Percentiles rank a stretch among this genome's conserved stretches.
phyloP scores from a whole-genome alignment of 2,797 vertebrate species.

The Crypturellus tataupa region DNA sequence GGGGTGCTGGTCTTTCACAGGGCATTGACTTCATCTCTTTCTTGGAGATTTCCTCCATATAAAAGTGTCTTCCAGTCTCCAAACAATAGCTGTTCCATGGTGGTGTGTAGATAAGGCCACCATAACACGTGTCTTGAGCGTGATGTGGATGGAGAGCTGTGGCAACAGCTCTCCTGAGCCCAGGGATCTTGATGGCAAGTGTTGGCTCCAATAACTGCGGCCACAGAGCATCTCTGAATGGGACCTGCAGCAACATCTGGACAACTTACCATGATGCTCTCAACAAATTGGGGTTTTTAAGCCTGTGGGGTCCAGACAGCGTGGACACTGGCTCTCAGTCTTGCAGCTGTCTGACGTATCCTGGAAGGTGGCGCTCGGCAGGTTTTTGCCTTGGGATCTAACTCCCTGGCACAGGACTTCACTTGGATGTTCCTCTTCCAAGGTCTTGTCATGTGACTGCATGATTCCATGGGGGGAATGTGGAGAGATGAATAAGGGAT shows the following conservation, averaged over 20 bases:
- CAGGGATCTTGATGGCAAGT: neutral
- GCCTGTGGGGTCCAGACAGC: neutral
- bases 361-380: neutral
- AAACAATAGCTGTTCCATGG: neutral
- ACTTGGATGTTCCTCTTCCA: neutral
- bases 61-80: neutral
- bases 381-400: neutral
- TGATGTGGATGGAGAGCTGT: accelerated
- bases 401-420: neutral
- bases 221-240: neutral
- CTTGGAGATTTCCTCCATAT: neutral
- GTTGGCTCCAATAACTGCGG: neutral
- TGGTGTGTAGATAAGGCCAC: neutral
- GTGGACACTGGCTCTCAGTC: neutral
- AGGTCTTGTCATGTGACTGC: neutral
- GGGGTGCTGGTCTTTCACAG: neutral
- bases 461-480: neutral
- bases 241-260: neutral
- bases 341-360: neutral
- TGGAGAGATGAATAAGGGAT: neutral
- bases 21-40: neutral
- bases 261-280: neutral
- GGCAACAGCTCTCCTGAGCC: neutral
- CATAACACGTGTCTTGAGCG: neutral
- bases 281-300: neutral